phyloP scores from a whole-genome alignment of 2,113 vertebrate genomes.

The Microcebus tavaratra region DNA sequence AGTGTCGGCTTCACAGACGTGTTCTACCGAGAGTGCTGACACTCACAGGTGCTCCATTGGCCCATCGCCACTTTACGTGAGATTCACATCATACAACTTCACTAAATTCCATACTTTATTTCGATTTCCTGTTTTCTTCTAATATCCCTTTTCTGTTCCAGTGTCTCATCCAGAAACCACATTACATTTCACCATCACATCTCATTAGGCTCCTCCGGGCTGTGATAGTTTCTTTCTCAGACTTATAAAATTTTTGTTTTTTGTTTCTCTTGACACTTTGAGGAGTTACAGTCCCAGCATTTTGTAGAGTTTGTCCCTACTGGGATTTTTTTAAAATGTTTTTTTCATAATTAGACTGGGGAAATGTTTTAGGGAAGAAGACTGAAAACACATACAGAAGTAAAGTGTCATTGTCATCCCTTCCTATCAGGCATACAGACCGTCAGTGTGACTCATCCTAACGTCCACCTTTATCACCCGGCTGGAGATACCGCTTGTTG shows the following conservation, averaged over 20 bases:
- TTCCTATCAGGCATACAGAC: not conserved
- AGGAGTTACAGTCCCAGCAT: not conserved
- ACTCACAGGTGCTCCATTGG: not conserved
- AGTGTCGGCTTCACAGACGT: too few species aligned
- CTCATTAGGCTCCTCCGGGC: not conserved
- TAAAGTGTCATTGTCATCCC: not conserved
- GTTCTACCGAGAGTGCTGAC: not conserved
- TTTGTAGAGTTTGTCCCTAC: not conserved
- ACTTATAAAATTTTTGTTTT: not conserved
- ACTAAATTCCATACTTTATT: not conserved
- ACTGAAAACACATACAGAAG: not conserved
- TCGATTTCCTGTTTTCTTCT: not conserved
- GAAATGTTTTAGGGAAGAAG: not conserved
- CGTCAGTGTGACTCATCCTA: accelerated
- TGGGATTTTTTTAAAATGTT: too few species aligned
- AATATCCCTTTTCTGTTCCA: not conserved
- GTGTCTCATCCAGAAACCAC: not conserved
- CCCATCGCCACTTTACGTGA: not conserved
- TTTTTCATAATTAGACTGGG: not conserved
- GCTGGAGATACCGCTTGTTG: too few species aligned
- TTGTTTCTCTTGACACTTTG: not conserved
- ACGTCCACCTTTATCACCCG: not conserved
- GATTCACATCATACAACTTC: not conserved
- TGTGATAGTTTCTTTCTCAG: not conserved
- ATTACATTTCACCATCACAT: too few species aligned